phyloP scores from a whole-genome alignment of 2,797 vertebrate species.

The Coracias cyanogaster region DNA sequence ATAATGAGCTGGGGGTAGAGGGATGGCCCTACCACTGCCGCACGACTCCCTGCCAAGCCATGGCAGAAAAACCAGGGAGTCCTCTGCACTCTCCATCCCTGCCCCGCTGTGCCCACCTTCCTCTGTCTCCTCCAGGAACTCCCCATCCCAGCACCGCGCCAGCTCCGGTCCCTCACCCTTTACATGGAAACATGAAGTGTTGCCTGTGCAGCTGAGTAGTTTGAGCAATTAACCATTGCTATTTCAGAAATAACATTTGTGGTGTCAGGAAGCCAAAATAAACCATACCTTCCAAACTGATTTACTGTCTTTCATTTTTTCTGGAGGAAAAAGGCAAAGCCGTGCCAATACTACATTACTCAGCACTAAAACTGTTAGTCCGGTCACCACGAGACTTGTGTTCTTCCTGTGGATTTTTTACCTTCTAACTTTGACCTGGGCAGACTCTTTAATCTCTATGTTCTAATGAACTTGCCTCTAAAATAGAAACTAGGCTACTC shows the following conservation, averaged over 20 bases:
- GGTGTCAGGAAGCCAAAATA: conserved; percentile 22
- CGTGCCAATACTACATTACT: background rate
- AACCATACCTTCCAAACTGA: conserved; percentile 44
- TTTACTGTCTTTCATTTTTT: conserved; percentile 31
- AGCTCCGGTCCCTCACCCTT: background rate
- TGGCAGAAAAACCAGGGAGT: background rate
- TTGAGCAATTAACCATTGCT: conserved; percentile 28
- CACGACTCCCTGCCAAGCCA: background rate
- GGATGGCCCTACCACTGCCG: accelerated
- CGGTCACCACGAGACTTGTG: background rate
- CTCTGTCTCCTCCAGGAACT: background rate
- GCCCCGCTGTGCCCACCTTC: background rate
- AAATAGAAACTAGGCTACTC: background rate
- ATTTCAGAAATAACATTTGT: conserved; percentile 57
- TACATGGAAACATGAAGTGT: background rate
- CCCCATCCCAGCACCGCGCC: accelerated
- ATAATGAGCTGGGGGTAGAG: accelerated
- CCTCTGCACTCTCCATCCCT: background rate
- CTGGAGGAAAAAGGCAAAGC: conserved; percentile 11
- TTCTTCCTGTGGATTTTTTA: background rate
- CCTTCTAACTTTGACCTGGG: background rate
- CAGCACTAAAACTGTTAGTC: background rate
- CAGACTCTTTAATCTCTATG: background rate
- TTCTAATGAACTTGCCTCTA: background rate
- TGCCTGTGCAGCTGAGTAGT: background rate